A percentile compares a stretch with the other conserved stretches of the same genome.
Conservation (phyloP, 92 coral and sea anemone species). For the Pocillopora meandrina region DNA sequence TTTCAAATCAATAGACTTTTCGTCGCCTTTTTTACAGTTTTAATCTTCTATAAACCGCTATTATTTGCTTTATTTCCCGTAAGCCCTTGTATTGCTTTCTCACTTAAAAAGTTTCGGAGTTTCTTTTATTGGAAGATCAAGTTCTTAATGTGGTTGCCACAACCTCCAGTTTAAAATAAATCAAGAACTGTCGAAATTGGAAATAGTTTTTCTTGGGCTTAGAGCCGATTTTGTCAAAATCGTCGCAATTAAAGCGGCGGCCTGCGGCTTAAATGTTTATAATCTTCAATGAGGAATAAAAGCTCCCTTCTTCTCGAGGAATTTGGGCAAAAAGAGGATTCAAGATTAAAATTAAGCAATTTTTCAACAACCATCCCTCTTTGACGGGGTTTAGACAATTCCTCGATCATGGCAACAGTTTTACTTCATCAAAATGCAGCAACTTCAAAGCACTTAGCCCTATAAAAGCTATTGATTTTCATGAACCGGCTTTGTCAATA, state of each 20-base stretch:
- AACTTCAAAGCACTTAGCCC: background rate
- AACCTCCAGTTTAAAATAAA: background rate
- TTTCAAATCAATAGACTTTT: constrained; percentile 19
- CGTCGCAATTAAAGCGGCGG: background rate
- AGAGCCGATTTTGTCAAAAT: background rate
- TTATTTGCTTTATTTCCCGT: constrained; percentile 3
- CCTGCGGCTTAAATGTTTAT: background rate
- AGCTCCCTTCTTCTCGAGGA: background rate
- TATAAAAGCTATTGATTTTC: constrained; percentile 10
- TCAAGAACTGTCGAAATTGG: background rate
- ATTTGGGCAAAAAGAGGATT: background rate
- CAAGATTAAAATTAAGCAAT: no score
- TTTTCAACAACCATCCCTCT: background rate
- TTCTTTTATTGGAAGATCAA: background rate
- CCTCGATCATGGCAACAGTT: background rate
- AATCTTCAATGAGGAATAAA: background rate
- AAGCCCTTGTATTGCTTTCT: constrained; percentile 1
- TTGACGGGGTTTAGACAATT: background rate
- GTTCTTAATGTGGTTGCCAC: background rate
- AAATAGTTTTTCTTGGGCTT: background rate
- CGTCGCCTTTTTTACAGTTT: background rate
- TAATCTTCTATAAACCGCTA: constrained; percentile 15
- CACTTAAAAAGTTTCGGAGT: background rate
- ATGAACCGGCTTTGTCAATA: constrained; percentile 11
- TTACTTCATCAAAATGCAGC: constrained; percentile 10